Evolutionary conservation across 2,113 vertebrate species (phyloP).

Genomic region (Prionailurus viverrinus): DNA sequence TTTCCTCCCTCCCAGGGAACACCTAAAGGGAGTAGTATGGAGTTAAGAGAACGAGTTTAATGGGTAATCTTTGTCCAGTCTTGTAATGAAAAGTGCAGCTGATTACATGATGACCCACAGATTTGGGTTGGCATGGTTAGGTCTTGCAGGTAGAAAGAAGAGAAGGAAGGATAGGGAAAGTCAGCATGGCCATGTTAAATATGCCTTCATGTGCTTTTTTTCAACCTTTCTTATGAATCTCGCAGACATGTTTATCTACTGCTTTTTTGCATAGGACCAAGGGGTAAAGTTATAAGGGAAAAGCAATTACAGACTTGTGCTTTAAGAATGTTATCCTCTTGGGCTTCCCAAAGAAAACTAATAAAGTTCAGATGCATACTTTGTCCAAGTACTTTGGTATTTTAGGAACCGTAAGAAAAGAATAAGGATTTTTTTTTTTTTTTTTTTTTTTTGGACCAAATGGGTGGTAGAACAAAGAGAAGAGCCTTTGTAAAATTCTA

Average conservation of each 20-base stretch:
- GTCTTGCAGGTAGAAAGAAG: background rate
- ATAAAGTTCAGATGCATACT: background rate
- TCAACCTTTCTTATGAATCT: background rate
- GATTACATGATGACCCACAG: background rate
- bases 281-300: background rate
- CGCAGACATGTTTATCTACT: background rate
- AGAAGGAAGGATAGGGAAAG: background rate
- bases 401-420: background rate
- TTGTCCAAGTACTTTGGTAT: background rate
- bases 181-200: background rate
- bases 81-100: background rate
- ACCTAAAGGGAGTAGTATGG: background rate
- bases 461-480: background rate
- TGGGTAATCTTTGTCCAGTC: background rate
- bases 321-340: constrained; percentile 24
- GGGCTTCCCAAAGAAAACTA: constrained; percentile 21
- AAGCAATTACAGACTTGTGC: background rate
- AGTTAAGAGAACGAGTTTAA: background rate
- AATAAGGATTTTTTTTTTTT: background rate
- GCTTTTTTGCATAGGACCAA: background rate
- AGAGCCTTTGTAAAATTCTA: constrained; percentile 3
- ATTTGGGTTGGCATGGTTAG: background rate
- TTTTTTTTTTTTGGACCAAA: constrained; percentile 4
- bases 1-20: constrained; percentile 61
- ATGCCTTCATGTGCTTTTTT: background rate